Conservation (phyloP, 2,797 vertebrate genomes). For the Fundulus diaphanus region DNA sequence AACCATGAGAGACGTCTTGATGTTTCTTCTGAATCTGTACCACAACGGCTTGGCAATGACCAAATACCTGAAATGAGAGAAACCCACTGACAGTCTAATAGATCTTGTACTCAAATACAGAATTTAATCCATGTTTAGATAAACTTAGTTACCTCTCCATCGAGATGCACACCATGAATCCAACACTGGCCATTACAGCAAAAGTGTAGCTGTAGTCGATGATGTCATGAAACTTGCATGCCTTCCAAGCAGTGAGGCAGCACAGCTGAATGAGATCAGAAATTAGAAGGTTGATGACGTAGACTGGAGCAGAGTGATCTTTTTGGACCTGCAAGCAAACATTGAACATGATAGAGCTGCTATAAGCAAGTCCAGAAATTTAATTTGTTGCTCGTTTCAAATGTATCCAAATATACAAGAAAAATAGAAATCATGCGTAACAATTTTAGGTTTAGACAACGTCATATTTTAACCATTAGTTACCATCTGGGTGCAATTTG, state of each 20-base stretch:
- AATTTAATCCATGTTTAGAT: too few relatives aligned
- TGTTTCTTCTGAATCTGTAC: constrained; percentile 5
- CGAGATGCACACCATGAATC: constrained; percentile 1
- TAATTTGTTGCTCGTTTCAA: background rate
- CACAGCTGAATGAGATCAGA: background rate
- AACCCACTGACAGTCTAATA: background rate
- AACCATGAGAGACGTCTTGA: too few relatives aligned
- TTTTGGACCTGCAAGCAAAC: background rate
- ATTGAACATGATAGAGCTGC: background rate
- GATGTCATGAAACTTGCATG: background rate
- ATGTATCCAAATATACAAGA: background rate
- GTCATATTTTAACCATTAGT: too few relatives aligned
- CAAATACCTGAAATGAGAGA: constrained; percentile 11
- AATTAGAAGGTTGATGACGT: constrained; percentile 8
- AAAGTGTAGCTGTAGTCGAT: background rate
- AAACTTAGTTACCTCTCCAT: background rate
- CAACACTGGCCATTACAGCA: background rate
- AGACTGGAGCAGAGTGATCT: background rate
- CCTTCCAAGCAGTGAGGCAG: background rate
- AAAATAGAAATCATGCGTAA: background rate
- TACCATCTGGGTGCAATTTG: too few relatives aligned
- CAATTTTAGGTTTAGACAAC: background rate
- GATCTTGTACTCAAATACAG: background rate
- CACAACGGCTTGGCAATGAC: constrained; percentile 14
- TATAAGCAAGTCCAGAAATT: background rate